These are phyloP conservation scores for Amblyopsis rosae DNA, from an alignment of 2,113 vertebrate species.

Conservation along the genomic window DNA sequence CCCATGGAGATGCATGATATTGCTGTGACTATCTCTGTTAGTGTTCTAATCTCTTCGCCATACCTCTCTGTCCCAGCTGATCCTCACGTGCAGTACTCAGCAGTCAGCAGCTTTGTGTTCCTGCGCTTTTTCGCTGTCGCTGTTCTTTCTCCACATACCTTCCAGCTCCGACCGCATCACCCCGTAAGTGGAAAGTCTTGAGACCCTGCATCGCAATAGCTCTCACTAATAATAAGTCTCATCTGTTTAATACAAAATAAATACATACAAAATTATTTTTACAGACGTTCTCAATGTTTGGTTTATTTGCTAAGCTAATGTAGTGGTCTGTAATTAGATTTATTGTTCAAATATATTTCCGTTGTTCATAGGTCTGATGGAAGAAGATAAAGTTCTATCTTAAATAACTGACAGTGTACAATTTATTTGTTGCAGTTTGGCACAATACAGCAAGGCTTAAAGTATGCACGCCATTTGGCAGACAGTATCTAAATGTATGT, in stretches of 20 bases:
- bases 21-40: too few species aligned
- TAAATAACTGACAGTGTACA: too few species aligned
- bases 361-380: neutral
- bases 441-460: neutral
- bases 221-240: too few species aligned
- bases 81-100: conserved; percentile 96
- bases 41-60: neutral
- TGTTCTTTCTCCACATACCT: conserved; percentile 94
- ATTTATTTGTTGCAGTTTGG: too few species aligned
- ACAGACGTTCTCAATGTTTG: too few species aligned
- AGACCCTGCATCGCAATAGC: neutral
- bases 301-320: too few species aligned
- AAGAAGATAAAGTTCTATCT: too few species aligned
- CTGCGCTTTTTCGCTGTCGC: conserved; percentile 98
- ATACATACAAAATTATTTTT: too few species aligned
- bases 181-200: conserved; percentile 85
- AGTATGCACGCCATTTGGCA: too few species aligned
- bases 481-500: neutral
- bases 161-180: conserved; percentile 95
- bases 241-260: too few species aligned
- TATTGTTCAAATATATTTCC: neutral
- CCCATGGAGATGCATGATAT: too few species aligned
- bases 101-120: conserved; percentile 99
- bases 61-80: conserved; percentile 84
- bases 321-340: too few species aligned